A percentile compares a stretch with the other conserved stretches of the same genome.
These are phyloP conservation scores for Notamacropus eugenii DNA, from an alignment of 2,797 vertebrate species.

Conservation along the genomic window DNA sequence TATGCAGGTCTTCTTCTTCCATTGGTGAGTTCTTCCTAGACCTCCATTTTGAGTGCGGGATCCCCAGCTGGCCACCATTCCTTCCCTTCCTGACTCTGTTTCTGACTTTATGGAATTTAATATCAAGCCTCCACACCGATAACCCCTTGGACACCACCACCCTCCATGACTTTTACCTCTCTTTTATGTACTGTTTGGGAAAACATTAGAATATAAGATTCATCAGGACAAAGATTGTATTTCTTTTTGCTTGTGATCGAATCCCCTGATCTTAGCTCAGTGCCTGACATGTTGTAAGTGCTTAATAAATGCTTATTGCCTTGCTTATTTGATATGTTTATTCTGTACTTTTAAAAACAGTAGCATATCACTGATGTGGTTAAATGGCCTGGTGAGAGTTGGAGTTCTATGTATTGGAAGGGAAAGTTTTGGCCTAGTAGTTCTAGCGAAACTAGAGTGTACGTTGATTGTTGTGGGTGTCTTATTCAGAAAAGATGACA, in stretches of 20 bases:
- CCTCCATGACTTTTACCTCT: not conserved
- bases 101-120: not conserved
- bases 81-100: not conserved
- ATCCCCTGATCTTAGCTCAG: not conserved
- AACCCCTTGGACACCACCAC: not conserved
- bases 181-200: not conserved
- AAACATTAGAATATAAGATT: not conserved
- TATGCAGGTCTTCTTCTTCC: not conserved
- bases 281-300: not conserved
- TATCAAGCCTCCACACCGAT: not conserved
- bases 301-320: not conserved
- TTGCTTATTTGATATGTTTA: not conserved
- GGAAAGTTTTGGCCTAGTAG: not conserved
- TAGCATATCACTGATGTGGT: not conserved
- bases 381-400: not conserved
- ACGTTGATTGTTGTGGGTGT: not conserved
- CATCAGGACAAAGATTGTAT: not conserved
- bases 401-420: not conserved
- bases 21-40: not conserved
- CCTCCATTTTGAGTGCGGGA: not conserved
- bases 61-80: not conserved
- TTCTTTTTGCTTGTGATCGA: not conserved
- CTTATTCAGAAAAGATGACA: not conserved
- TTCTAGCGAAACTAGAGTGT: not conserved
- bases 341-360: not conserved